A percentile compares a stretch with the other conserved stretches of the same genome.
These are phyloP conservation scores for Penelope pileata DNA, from an alignment of 2,113 vertebrate species.

Conservation along the genomic window DNA sequence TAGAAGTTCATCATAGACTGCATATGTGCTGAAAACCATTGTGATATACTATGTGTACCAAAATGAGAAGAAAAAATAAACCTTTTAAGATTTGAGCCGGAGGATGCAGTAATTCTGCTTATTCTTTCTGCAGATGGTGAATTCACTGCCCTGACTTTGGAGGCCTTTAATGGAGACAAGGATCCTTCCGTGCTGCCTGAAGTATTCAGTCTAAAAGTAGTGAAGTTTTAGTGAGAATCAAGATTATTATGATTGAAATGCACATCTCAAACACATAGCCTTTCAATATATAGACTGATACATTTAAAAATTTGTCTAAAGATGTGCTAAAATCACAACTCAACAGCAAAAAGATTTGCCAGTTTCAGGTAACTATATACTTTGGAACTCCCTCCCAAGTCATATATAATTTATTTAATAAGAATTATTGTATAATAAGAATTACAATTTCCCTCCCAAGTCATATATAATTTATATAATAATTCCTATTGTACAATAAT, in stretches of 20 bases:
- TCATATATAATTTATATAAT: too few species aligned
- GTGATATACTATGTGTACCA: background rate
- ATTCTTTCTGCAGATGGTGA: conserved; percentile 85
- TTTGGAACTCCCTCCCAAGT: background rate
- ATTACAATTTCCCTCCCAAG: too few species aligned
- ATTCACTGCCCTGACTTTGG: conserved; percentile 80
- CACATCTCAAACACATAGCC: background rate
- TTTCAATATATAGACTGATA: background rate
- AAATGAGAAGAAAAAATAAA: conserved; percentile 61
- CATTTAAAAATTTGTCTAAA: background rate
- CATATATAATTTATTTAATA: too few species aligned
- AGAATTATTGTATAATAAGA: too few species aligned
- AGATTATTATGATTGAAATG: background rate
- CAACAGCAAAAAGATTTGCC: background rate
- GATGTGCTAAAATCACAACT: background rate
- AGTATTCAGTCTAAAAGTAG: conserved; percentile 76
- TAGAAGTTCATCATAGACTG: background rate
- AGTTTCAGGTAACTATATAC: background rate
- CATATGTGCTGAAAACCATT: background rate
- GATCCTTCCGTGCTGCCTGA: conserved; percentile 75
- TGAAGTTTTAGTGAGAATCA: background rate
- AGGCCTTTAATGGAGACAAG: conserved; percentile 82
- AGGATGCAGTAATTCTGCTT: conserved; percentile 72
- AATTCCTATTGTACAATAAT: too few species aligned
- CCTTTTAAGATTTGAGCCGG: conserved; percentile 83